These are phyloP conservation scores for Pterobdella sp. DNA, from an alignment of 2,888 invertebrate species.

Conservation along the genomic window DNA sequence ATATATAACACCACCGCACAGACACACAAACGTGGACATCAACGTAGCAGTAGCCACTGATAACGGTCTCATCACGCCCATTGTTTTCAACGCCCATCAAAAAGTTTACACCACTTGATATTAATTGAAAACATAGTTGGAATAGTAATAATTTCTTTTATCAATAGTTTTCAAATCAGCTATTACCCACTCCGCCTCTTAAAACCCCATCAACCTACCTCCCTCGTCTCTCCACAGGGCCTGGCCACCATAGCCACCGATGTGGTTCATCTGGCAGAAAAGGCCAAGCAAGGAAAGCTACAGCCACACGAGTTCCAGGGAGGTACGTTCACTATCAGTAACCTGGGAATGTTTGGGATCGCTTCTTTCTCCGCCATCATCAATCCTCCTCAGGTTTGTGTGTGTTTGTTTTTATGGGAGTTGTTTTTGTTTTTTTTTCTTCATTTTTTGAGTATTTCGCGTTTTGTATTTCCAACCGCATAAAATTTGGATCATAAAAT, in stretches of 20 bases:
- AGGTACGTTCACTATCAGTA: conserved; percentile 86
- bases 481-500: too few species aligned
- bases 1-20: conserved; percentile 13
- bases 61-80: conserved; percentile 89
- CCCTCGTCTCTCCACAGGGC: conserved; percentile 55
- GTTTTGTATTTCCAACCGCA: too few species aligned
- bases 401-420: too few species aligned
- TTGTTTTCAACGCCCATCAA: conserved; percentile 79
- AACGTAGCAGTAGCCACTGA: conserved; percentile 94
- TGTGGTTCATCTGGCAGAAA: conserved; percentile 71
- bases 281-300: conserved; percentile 78
- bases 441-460: too few species aligned
- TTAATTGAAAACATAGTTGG: background rate
- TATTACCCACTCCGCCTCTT: background rate
- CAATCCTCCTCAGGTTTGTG: conserved; percentile 80
- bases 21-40: conserved; percentile 60
- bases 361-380: conserved; percentile 85
- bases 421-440: too few species aligned
- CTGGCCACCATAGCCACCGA: conserved; percentile 71
- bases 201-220: background rate
- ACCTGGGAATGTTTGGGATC: conserved; percentile 87
- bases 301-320: conserved; percentile 87
- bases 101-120: conserved; percentile 57
- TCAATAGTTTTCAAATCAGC: background rate
- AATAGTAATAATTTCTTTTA: background rate